phyloP scores from a whole-genome alignment of 1,140 invertebrate species.

The Drosophila parvula region DNA sequence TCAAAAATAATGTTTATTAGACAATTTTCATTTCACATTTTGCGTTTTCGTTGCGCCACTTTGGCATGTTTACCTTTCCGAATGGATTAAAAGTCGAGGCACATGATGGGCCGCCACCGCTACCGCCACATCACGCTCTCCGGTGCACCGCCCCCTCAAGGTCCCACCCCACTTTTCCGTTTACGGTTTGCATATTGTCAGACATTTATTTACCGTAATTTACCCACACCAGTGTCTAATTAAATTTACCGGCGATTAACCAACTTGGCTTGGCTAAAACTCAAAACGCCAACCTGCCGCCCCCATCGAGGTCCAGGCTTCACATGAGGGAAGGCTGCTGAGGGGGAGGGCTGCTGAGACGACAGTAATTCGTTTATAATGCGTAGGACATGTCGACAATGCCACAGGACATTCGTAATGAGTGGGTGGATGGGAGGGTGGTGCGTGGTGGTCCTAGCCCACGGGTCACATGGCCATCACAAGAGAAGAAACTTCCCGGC shows the following conservation, averaged over 20 bases:
- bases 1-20: slow-evolving; percentile 26
- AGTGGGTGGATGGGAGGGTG: slow-evolving; percentile 40
- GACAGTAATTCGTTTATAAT: slow-evolving; percentile 83
- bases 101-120: slow-evolving; percentile 17
- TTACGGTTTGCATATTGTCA: slow-evolving; percentile 56
- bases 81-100: slow-evolving; percentile 48
- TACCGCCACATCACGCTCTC: background rate
- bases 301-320: slow-evolving; percentile 10
- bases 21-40: slow-evolving; percentile 47
- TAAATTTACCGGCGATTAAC: slow-evolving; percentile 83
- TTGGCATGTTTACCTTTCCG: slow-evolving; percentile 44
- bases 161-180: slow-evolving; percentile 12
- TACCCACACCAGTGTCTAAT: slow-evolving; percentile 74
- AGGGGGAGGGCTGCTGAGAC: slow-evolving; percentile 44
- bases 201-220: slow-evolving; percentile 80
- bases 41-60: slow-evolving; percentile 29
- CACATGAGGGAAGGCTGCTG: slow-evolving; percentile 16
- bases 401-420: slow-evolving; percentile 82
- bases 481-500: slow-evolving; percentile 73
- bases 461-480: slow-evolving; percentile 47
- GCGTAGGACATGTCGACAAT: slow-evolving; percentile 83
- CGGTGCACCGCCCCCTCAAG: background rate
- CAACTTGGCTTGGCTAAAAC: slow-evolving; percentile 73
- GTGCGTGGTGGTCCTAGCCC: background rate
- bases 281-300: slow-evolving; percentile 50